Percentiles rank a stretch among this genome's conserved stretches.
Conservation (phyloP, 2,113 vertebrate genomes). For the Serinus canaria region DNA sequence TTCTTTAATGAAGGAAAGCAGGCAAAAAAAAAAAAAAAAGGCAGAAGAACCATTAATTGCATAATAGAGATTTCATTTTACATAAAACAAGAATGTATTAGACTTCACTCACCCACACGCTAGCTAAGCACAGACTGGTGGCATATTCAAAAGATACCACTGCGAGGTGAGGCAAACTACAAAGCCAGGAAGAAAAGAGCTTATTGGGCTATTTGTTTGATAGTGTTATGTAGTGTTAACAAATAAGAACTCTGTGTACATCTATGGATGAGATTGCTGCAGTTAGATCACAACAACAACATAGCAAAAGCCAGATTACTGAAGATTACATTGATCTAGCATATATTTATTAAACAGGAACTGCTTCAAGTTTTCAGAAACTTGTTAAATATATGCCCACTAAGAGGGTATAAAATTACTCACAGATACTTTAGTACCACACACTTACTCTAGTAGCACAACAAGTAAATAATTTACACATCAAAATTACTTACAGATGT, state of each 20-base stretch:
- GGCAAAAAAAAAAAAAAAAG: not conserved
- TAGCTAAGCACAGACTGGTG: conserved; percentile 76
- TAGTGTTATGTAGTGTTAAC: not conserved
- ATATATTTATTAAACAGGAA: not conserved
- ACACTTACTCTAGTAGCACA: not conserved
- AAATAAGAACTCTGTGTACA: not conserved
- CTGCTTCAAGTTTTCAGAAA: not conserved
- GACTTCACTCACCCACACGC: conserved; percentile 79
- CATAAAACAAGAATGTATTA: conserved; percentile 40
- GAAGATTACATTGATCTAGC: not conserved
- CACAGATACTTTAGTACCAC: not conserved
- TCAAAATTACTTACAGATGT: not conserved
- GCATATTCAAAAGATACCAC: conserved; percentile 83
- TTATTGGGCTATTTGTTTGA: conserved; percentile 70
- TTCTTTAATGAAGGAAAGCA: not conserved
- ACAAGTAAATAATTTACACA: not conserved
- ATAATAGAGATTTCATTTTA: conserved; percentile 14
- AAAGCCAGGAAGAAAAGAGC: conserved; percentile 81
- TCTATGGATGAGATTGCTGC: not conserved
- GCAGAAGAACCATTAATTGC: not conserved
- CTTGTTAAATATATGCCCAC: not conserved
- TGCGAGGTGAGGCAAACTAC: conserved; percentile 79
- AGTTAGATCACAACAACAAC: not conserved
- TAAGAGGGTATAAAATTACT: not conserved
- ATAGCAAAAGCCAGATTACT: not conserved